Evolutionary conservation across 2,113 vertebrate genomes (phyloP).

Genomic region (Prinia subflava): DNA sequence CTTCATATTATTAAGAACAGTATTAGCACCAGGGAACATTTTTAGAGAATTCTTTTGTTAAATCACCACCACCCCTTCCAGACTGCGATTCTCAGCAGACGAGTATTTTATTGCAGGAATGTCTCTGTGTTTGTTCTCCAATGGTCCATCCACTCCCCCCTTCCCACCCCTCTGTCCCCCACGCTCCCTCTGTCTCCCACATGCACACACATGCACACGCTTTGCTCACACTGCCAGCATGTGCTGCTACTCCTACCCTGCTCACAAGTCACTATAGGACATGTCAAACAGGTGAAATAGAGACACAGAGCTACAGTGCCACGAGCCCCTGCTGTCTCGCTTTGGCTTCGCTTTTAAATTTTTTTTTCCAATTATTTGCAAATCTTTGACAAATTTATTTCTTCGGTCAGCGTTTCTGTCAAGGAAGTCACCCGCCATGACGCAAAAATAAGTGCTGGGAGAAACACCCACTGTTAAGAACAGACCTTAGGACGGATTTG

Average conservation of each 20-base stretch:
- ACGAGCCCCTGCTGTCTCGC: background rate
- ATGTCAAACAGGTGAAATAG: conserved; percentile 35
- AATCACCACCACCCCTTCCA: conserved; percentile 4
- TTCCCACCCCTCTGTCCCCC: background rate
- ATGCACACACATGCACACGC: background rate
- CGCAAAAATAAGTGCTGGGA: background rate
- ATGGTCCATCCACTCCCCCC: background rate
- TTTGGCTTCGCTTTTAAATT: background rate
- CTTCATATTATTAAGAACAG: background rate
- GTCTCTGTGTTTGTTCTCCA: background rate
- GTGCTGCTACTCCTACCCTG: background rate
- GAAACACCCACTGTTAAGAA: background rate
- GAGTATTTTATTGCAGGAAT: conserved; percentile 27
- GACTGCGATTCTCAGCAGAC: background rate
- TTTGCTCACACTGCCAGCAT: background rate
- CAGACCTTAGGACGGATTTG: background rate
- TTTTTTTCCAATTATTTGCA: background rate
- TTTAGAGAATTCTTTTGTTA: conserved; percentile 27
- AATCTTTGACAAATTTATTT: background rate
- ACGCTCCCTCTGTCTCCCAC: background rate
- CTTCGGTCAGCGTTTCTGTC: background rate
- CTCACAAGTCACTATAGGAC: background rate
- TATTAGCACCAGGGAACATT: conserved; percentile 24
- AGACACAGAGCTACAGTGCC: background rate
- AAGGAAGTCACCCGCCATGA: background rate